phyloP scores from a whole-genome alignment of 2,888 invertebrate species.

The Ethmia dodecea region DNA sequence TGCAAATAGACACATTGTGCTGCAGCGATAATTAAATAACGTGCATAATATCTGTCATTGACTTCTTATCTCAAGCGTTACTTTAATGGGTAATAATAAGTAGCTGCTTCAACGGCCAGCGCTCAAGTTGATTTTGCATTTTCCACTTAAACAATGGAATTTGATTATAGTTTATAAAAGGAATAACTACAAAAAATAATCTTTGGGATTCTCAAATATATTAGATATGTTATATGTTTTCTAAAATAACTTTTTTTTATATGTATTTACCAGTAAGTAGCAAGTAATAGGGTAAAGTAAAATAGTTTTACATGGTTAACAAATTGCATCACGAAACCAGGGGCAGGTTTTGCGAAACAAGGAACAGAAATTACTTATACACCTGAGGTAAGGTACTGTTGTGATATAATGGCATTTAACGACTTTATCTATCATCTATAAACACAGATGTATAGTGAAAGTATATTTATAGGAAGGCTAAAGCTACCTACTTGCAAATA shows the following conservation, averaged over 20 bases:
- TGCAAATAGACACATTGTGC: constrained; percentile 19
- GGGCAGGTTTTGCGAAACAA: constrained; percentile 34
- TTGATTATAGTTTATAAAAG: too few relatives aligned
- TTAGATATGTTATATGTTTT: neutral
- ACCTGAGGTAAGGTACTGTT: constrained; percentile 19
- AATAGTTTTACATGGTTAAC: too few relatives aligned
- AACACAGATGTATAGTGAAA: constrained; percentile 53
- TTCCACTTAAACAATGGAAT: too few relatives aligned
- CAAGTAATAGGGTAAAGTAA: too few relatives aligned
- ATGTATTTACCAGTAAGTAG: too few relatives aligned
- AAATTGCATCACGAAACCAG: constrained; percentile 9
- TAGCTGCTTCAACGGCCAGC: too few relatives aligned
- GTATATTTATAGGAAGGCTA: constrained; percentile 16
- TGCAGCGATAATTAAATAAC: constrained; percentile 25
- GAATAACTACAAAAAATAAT: too few relatives aligned
- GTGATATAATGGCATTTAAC: constrained; percentile 48
- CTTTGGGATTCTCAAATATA: too few relatives aligned
- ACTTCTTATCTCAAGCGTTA: constrained; percentile 39
- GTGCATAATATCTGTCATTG: constrained; percentile 40
- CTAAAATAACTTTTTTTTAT: constrained; percentile 4
- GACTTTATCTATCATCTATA: constrained; percentile 27
- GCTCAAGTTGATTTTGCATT: too few relatives aligned
- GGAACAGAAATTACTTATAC: constrained; percentile 35
- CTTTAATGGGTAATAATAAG: constrained; percentile 1
- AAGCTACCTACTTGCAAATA: too few relatives aligned